Conservation (phyloP, 2,797 vertebrate species). For the Neosilurus hyrtlii region DNA sequence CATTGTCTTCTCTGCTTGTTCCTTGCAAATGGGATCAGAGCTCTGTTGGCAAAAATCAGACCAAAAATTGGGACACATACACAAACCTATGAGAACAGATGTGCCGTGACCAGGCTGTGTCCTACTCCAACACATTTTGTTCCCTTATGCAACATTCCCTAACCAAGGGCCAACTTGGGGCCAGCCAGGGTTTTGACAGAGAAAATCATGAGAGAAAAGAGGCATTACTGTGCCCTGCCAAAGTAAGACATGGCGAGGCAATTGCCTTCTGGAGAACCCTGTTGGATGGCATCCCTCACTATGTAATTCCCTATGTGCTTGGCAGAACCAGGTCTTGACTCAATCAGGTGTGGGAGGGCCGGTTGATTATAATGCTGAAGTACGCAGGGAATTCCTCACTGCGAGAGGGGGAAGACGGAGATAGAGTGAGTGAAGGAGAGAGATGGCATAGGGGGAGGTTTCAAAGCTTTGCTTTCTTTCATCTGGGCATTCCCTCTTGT, state of each 20-base stretch:
- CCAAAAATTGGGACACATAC: slow-evolving; percentile 51
- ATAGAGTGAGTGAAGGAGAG: slow-evolving; percentile 42
- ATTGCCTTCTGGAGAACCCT: slow-evolving; percentile 73
- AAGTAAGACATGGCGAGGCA: slow-evolving; percentile 73
- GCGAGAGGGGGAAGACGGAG: slow-evolving; percentile 56
- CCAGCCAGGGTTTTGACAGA: slow-evolving; percentile 73
- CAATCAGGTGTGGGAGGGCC: slow-evolving; percentile 75
- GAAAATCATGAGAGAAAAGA: slow-evolving; percentile 66
- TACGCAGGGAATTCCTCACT: slow-evolving; percentile 68
- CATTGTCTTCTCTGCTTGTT: slow-evolving; percentile 39
- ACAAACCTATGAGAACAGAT: slow-evolving; percentile 66
- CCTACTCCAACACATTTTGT: slow-evolving; percentile 66
- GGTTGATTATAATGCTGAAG: slow-evolving; percentile 76
- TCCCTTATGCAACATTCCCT: slow-evolving; percentile 50
- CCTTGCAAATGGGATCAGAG: slow-evolving; percentile 68
- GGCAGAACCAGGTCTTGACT: slow-evolving; percentile 72
- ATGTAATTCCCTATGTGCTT: slow-evolving; percentile 75
- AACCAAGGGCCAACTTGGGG: slow-evolving; percentile 70
- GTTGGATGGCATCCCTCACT: slow-evolving; percentile 75
- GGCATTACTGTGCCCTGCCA: slow-evolving; percentile 72
- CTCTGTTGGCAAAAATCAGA: slow-evolving; percentile 32
- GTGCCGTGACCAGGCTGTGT: slow-evolving; percentile 65
- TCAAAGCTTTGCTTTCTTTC: slow-evolving; percentile 63
- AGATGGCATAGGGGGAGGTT: neutral
- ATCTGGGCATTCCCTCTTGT: slow-evolving; percentile 75